phyloP scores from a whole-genome alignment of 23 tunicate species.

The Oikopleura albicans region DNA sequence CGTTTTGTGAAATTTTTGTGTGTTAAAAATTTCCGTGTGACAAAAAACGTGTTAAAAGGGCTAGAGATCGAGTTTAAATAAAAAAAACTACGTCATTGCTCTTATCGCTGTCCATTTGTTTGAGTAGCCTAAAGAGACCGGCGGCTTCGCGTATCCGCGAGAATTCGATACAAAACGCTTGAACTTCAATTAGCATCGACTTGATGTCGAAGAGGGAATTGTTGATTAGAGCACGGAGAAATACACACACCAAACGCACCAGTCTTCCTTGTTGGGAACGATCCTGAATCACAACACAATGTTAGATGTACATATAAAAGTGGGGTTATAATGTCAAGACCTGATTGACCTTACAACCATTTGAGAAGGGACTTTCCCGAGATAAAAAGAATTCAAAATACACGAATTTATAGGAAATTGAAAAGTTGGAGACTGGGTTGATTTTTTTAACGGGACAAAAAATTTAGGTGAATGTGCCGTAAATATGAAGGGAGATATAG shows the following conservation, averaged over 20 bases:
- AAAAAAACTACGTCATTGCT: neutral
- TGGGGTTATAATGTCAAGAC: too few species aligned
- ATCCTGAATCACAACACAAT: neutral
- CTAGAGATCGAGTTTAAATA: too few species aligned
- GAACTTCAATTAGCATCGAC: constrained; percentile 79
- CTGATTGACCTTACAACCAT: neutral
- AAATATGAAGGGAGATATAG: too few species aligned
- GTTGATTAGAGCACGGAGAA: constrained; percentile 73
- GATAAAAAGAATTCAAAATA: constrained; percentile 4
- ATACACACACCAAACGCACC: constrained; percentile 82
- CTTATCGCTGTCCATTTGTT: constrained; percentile 57
- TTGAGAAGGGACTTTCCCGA: too few species aligned
- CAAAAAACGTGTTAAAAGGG: too few species aligned
- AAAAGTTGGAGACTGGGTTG: too few species aligned
- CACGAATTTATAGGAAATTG: neutral
- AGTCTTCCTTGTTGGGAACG: constrained; percentile 41
- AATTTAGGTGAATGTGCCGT: too few species aligned
- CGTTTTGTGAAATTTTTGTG: too few species aligned
- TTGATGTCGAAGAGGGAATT: constrained; percentile 71
- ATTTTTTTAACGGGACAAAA: too few species aligned
- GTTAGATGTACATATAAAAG: too few species aligned
- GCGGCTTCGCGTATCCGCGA: constrained; percentile 91
- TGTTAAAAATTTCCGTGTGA: too few species aligned
- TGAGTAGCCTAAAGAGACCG: constrained; percentile 59
- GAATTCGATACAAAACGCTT: constrained; percentile 95